These are phyloP conservation scores for Zoanthus sociatus DNA, from an alignment of 92 coral and sea anemone species.

Conservation along the genomic window DNA sequence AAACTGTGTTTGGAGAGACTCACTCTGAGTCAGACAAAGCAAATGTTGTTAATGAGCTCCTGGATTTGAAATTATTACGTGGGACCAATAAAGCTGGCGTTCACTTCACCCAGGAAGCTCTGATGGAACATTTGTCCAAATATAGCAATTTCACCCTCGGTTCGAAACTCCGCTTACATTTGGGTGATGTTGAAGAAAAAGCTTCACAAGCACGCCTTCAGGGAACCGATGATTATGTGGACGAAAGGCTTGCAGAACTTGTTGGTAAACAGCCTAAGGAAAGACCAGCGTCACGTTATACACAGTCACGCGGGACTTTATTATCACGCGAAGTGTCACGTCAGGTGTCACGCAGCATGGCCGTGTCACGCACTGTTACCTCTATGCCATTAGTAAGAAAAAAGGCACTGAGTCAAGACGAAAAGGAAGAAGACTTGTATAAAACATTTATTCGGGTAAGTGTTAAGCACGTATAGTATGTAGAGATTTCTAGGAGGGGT, in stretches of 20 bases:
- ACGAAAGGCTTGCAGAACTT: constrained; percentile 84
- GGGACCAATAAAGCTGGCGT: constrained; percentile 97
- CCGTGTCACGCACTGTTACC: constrained; percentile 93
- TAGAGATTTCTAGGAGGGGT: constrained; percentile 43
- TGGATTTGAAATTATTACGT: constrained; percentile 91
- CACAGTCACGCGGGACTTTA: constrained; percentile 91
- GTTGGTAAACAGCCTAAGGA: constrained; percentile 78
- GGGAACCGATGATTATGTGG: constrained; percentile 94
- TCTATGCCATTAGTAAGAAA: constrained; percentile 84
- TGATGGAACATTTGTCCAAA: constrained; percentile 86
- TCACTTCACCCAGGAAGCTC: constrained; percentile 93
- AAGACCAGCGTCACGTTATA: constrained; percentile 88
- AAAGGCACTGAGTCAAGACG: constrained; percentile 51
- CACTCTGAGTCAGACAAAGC: constrained; percentile 84
- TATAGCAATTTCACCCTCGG: constrained; percentile 94
- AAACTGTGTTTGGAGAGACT: constrained; percentile 80
- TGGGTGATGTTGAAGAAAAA: constrained; percentile 88
- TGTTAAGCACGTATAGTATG: constrained; percentile 69
- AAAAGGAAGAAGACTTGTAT: constrained; percentile 85
- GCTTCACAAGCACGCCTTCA: constrained; percentile 85
- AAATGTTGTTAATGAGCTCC: constrained; percentile 88
- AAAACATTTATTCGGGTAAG: constrained; percentile 88
- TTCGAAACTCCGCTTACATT: constrained; percentile 83
- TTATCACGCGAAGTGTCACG: constrained; percentile 86
- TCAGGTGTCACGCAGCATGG: constrained; percentile 89